Evolutionary conservation across 2,113 vertebrate genomes (phyloP), one percentile per base, ranked within the genome.

Genomic region (Mixornis gularis): DNA sequence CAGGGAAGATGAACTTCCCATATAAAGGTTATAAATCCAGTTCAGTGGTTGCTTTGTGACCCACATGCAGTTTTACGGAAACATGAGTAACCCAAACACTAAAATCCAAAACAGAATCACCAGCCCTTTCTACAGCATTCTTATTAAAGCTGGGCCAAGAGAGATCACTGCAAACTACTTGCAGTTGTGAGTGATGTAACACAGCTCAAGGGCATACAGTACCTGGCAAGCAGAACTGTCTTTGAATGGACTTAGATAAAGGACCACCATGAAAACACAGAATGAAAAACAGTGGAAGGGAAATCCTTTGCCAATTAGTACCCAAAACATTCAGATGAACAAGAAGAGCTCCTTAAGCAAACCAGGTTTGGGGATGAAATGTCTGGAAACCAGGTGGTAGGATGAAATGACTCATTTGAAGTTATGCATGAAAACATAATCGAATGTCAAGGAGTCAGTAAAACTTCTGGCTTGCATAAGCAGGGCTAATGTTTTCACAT

Each of bases 161-260:
- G 70, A 82, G 89, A 95, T 95, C 81, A 69, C 74, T 76, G 83
- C 87, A 97, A 96, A 95, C 92, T 69, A 80, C 85, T 94, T 93
- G 90, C 96, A 96, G 95, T 96, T 96, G 90, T 78, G 87, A 34
- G 17, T 93, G 96, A 96, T 94, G 92, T 96, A 92, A 97, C 92
- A 65, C 56, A 68, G 95, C 95, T 93, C 79, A 90, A 92, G 95
- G 95, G 88, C 79, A 72, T 68, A 73, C 40, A 65, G 90, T 95
- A 91, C 70, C 73, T 93, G 89, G 94, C 87, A 94, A 77, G 66
- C 77, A 65, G 53, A 70, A 36, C 49, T 81, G 66, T 79, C 63
- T 92, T 84, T 86, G 79, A 96, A 62, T 70, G 66, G 55, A 43
- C 80, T 88, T 89, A 66, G 55, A 90, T 48, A 69, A 86, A 65